Percentiles rank a stretch among this genome's conserved stretches.
phyloP scores from a whole-genome alignment of 2,113 vertebrate genomes.

The Delphinapterus leucas region DNA sequence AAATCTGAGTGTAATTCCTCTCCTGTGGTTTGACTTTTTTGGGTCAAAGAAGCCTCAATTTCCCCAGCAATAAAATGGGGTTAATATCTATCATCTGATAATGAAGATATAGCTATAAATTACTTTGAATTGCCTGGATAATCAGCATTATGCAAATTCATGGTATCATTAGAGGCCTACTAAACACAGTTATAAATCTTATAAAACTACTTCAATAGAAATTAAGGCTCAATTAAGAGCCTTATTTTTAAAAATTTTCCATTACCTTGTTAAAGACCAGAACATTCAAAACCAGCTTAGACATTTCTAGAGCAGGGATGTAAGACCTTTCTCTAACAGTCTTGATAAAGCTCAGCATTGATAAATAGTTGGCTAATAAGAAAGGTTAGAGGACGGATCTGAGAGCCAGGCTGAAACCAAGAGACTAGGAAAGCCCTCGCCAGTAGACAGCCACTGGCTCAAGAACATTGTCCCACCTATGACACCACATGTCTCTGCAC shows the following conservation, averaged over 20 bases:
- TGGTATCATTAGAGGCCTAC: constrained; percentile 47
- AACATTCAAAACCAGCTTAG: neutral
- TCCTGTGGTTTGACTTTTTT: neutral
- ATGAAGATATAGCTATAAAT: neutral
- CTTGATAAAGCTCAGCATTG: neutral
- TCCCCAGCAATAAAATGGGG: constrained; percentile 60
- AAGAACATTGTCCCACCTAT: neutral
- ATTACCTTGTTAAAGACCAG: constrained; percentile 33
- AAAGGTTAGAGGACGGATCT: neutral
- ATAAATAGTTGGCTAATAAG: neutral
- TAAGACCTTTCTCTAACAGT: neutral
- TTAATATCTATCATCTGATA: neutral
- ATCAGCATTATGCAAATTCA: constrained; percentile 51
- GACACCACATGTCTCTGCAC: neutral
- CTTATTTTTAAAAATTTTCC: neutral
- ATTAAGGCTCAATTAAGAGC: constrained; percentile 56
- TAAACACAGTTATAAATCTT: constrained; percentile 63
- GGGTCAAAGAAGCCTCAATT: constrained; percentile 20
- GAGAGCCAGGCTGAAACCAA: neutral
- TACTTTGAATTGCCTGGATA: constrained; percentile 32
- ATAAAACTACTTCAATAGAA: constrained; percentile 60
- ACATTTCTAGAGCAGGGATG: neutral
- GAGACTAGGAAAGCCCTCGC: neutral
- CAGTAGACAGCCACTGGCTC: neutral
- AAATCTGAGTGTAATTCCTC: neutral